Base-by-base conservation (phyloP, 2,113 vertebrate species). In the Corythoichthys haematopterus region DNA sequence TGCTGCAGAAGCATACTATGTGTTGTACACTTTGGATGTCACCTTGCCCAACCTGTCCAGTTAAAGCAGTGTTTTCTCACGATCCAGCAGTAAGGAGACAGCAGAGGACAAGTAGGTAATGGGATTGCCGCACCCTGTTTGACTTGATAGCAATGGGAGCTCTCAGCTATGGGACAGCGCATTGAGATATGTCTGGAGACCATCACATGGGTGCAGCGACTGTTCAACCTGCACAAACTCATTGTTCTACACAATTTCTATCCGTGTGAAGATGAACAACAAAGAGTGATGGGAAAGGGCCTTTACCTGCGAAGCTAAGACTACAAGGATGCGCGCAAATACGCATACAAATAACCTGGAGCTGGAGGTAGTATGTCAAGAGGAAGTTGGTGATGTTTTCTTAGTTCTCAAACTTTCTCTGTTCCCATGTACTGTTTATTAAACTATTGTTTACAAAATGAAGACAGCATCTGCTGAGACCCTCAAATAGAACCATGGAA, bases 41-140 rank as follows among this genome's bases (percentile, higher is more conserved):
- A 84, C 70, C 80, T 75, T 69, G 79, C 66, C 69, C 77, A 80
- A 78, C 75, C 79, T 76, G 74, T 84, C 82, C 78, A 40, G 58
- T 81, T 78, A 79, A 80, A 75, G 68, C 58, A 57, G 64, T 16
- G 71, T 63, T 80, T 63, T 63, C 67, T 58, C 37, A 59, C 68
- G 36, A 28, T 62, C 58, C 71, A 69, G 52, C 70, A 64, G 70
- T 36, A 76, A 65, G 62, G 74, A 80, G 85, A 89, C 84, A 83
- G 74, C 69, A 64, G 71, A 81, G 76, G 79, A 84, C 84, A 80
- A 69, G 80, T 67, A 62, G 79, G 79, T 88, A 88, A 90, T 88
- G 74, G 85, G 78, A 69, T 79, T 90, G 86, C 87, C 76, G 77
- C 78, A 83, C 78, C 70, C 66, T 78, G 80, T 88, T 84, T 86